Base-by-base conservation (phyloP, 2,113 vertebrate genomes). In the Pachycephala philippinensis region DNA sequence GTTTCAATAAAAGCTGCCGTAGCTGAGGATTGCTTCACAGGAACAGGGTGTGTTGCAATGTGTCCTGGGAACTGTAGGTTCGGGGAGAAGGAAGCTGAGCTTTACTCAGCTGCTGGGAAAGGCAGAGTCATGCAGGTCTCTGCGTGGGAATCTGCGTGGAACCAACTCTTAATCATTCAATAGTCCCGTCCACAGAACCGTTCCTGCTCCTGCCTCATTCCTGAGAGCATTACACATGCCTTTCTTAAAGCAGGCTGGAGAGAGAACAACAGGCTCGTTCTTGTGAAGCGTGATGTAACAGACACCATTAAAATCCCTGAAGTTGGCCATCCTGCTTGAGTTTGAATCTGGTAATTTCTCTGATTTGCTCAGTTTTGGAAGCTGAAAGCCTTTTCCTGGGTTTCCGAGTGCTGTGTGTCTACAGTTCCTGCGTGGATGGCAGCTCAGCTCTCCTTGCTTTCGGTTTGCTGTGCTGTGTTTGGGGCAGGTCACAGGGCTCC, bases 1-100 rank as follows among this genome's bases (percentile, higher is more conserved):
- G 39, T 15, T n/a, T 33, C 68, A 1, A 0, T 66, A 23, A 76
- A 37, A 75, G 5, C 7, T 15, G 28, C 27, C 0, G 0, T 18
- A 53, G 50, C 64, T 37, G 54, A 52, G 90, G 56, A 35, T 85
- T 86, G 18, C 45, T 61, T 42, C 44, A 68, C 6, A 1, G 53
- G 8, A 20, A 5, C 22, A 8, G 84, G 45, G 10, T 28, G 44
- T 91, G 87, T 87, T 72, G 82, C 87, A 93, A 27, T 7, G 56
- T 20, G 65, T 33, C 9, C 72, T 77, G 63, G 68, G 88, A 94
- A 39, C 26, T 40, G 61, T 6, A 70, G 39, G 65, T 35, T 59
- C 53, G 30, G 40, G 64, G 63, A 40, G 15, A 13, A 63, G 70
- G 63, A 88, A 85, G 45, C 56, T 6, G 26, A 52, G 75, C 39